Evolutionary conservation across 2,888 invertebrate genomes (phyloP), one percentile per base, ranked within the genome.

Genomic region (Netelia virgata): DNA sequence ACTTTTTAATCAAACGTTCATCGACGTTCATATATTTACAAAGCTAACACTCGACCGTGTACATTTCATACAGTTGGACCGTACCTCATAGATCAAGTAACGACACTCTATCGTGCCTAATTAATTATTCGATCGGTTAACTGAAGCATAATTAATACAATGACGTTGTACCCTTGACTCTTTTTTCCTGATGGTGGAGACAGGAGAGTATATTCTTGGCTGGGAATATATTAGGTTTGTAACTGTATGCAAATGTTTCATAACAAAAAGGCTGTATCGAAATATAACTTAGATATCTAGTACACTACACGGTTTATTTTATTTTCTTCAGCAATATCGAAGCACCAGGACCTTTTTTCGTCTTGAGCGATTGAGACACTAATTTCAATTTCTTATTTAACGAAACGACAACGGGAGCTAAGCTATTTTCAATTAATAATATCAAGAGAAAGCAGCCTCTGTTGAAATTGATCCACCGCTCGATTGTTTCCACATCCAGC

Each of bases 391-490:
- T 94, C 50, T 93, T 91, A 88, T 94, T 94, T 1, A 97, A 88
- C 73, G 93, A 90, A 28, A 92, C 92, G 23, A 94, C 94, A 8
- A 94, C 92, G 6, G 91, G 91, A 8, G 94, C 93, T 0, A 92
- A 91, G 88, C 95, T 96, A 89, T 95, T 96, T 93, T 97, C 97
- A 61, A 96, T 94, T 20, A 96, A 91, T 72, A 95, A 94, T 1
- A 97, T 93, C 9, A 97, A 93, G 77, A 97, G 94, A 92, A 97
- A 98, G 89, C 97, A 97, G 0, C 96, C 97, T 86, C 97, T 95
- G 90, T 98, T 98, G 59, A 95, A 95, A 64, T 94, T 93, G 73
- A 97, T 92, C 97, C 97, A 97, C 14, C 92, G 90, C 85, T 95
- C 92, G 1, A 97, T 89, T 73, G 95, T 94, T 72, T 96, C 95